Evolutionary conservation across 2,797 vertebrate species (phyloP).

Genomic region (Oreochromis mossambicus): DNA sequence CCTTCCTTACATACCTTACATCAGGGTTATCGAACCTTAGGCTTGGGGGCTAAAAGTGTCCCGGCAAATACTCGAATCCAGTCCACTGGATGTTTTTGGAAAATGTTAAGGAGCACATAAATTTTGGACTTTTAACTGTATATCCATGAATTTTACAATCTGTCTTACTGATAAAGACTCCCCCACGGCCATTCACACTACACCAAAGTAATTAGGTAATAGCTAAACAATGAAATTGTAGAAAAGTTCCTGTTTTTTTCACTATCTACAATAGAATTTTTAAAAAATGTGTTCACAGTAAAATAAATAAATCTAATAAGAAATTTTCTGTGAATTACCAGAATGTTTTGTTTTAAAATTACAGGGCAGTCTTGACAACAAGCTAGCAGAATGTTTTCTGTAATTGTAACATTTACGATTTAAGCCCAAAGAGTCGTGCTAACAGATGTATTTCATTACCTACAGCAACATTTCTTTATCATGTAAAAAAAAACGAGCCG

Average conservation of each 20-base stretch:
- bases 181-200: not conserved
- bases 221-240: not conserved
- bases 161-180: not conserved
- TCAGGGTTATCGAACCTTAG: not conserved
- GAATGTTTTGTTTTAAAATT: not conserved
- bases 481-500: rapidly evolving
- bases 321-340: not conserved
- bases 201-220: not conserved
- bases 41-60: not conserved
- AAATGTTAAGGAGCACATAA: not conserved
- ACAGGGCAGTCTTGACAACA: not conserved
- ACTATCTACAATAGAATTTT: rapidly evolving
- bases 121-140: not conserved
- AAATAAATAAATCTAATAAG: not conserved
- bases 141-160: not conserved
- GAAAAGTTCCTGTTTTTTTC: not conserved
- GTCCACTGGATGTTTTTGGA: not conserved
- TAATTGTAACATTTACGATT: not conserved
- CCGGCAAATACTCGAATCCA: not conserved
- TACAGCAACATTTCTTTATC: not conserved
- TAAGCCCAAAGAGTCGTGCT: not conserved
- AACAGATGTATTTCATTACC: not conserved
- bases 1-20: not conserved
- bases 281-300: not conserved
- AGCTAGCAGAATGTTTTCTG: not conserved